Evolutionary conservation across 1,140 invertebrate species (phyloP).

Genomic region (Drosophila aff.): DNA sequence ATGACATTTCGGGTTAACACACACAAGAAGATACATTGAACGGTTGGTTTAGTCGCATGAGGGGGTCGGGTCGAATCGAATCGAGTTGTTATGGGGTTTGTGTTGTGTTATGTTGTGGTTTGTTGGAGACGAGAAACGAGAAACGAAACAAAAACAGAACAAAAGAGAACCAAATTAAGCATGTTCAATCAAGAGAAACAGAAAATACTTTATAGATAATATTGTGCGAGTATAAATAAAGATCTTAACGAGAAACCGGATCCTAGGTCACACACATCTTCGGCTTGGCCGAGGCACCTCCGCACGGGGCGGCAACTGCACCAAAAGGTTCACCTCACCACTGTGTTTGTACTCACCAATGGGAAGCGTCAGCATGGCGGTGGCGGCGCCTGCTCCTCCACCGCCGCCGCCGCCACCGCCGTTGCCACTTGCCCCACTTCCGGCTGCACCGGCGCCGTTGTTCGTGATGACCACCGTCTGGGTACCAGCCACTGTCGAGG

Average conservation of each 20-base stretch:
- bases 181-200: slow-evolving; percentile 69
- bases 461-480: slow-evolving; percentile 87
- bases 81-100: slow-evolving; percentile 69
- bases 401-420: slow-evolving; percentile 37
- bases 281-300: slow-evolving; percentile 9
- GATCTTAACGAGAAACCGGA: slow-evolving; percentile 26
- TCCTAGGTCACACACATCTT: slow-evolving; percentile 28
- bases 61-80: slow-evolving; percentile 64
- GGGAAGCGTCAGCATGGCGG: slow-evolving; percentile 87
- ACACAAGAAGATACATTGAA: slow-evolving; percentile 53
- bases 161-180: slow-evolving; percentile 82
- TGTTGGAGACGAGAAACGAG: slow-evolving; percentile 73
- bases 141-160: slow-evolving; percentile 69
- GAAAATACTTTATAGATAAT: slow-evolving; percentile 41
- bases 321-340: background rate
- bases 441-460: slow-evolving; percentile 50
- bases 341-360: slow-evolving; percentile 86
- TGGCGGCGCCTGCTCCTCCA: slow-evolving; percentile 60
- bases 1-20: slow-evolving; percentile 58
- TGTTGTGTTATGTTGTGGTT: slow-evolving; percentile 51
- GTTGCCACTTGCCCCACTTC: slow-evolving; percentile 26
- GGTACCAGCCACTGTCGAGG: slow-evolving; percentile 82
- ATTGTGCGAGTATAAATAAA: slow-evolving; percentile 42
- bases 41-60: slow-evolving; percentile 60
- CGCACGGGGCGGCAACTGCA: background rate